Evolutionary conservation across 1,140 invertebrate species (phyloP), one percentile per base, ranked within the genome.

Genomic region (Hyles vespertilio): DNA sequence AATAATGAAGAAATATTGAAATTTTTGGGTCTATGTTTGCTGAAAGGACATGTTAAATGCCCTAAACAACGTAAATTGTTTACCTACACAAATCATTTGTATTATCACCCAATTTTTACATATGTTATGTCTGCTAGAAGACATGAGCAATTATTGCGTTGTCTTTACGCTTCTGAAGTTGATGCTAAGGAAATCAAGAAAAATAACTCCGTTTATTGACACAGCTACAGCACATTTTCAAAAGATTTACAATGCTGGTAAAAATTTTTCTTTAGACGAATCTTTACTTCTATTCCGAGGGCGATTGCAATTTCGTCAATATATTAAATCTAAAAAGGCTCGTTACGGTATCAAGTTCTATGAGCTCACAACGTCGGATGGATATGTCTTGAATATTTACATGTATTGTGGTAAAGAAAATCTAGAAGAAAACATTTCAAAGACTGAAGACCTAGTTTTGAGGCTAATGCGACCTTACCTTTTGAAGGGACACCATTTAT

Each of bases 301-400:
- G 9, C 53, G 77, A n/a, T 49, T 85, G 7, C 56, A 56, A 5
- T 87, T 82, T 55, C 74, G 77, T 54, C 81, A 87, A 56, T 87
- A 79, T 52, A 83, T 84, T 12, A 74, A 70, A 32, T 61, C 56
- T 7, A 87, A 84, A 66, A 56, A 74, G 33, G 63, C 70, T 11
- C 51, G 72, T 1, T 87, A 81, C 70, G 83, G 81, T 9, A 77
- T 84, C n/a, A 86, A 85, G 63, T 69, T 81, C 32, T 83, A 72
- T 74, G 67, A 78, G 34, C 59, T 83, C 3, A 63, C 65, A 48
- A 64, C 62, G 32, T 32, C 55, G 8, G 52, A 75, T 51, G 77
- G n/a, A n/a, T n/a, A n/a, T n/a, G n/a, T n/a, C n/a, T n/a, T n/a
- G n/a, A n/a, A n/a, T n/a, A n/a, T n/a, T 32, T 58, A 69, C 44